These are phyloP conservation scores for Loripinus fragilis DNA, from an alignment of 2,888 invertebrate genomes.

Conservation along the genomic window DNA sequence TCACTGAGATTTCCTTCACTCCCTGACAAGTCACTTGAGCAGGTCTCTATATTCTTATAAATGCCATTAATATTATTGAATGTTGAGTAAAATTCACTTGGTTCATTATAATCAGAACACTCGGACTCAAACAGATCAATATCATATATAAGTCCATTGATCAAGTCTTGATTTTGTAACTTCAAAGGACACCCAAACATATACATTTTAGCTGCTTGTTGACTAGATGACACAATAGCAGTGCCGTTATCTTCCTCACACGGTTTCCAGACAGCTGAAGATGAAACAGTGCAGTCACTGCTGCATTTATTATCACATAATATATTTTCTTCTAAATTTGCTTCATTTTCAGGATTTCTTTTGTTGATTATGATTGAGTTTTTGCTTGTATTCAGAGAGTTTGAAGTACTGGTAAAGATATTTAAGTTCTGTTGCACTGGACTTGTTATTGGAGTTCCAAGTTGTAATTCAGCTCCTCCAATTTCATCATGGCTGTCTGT, in stretches of 20 bases:
- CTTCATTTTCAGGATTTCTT: not conserved
- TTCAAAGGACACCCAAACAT: conserved; percentile 6
- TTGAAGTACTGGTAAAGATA: not conserved
- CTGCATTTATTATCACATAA: not conserved
- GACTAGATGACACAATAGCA: conserved; percentile 49
- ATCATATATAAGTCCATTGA: not conserved
- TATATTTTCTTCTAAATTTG: not conserved
- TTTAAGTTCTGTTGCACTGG: not conserved
- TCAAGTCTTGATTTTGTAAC: not conserved
- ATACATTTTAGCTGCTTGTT: conserved; percentile 7
- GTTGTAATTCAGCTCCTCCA: conserved; percentile 1
- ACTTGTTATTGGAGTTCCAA: not conserved
- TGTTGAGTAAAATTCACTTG: not conserved
- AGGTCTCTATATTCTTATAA: not conserved
- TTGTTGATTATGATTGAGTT: not conserved
- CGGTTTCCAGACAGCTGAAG: not conserved
- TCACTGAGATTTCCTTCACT: conserved; percentile 33
- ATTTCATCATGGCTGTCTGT: not conserved
- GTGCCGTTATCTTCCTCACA: conserved; percentile 54
- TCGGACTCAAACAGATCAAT: not conserved
- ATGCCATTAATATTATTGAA: conserved; percentile 3
- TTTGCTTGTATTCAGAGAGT: not conserved
- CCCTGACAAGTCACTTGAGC: not conserved
- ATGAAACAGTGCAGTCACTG: not conserved
- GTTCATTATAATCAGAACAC: not conserved